Conservation (phyloP, 2,113 vertebrate genomes). For the Climacteris rufus region DNA sequence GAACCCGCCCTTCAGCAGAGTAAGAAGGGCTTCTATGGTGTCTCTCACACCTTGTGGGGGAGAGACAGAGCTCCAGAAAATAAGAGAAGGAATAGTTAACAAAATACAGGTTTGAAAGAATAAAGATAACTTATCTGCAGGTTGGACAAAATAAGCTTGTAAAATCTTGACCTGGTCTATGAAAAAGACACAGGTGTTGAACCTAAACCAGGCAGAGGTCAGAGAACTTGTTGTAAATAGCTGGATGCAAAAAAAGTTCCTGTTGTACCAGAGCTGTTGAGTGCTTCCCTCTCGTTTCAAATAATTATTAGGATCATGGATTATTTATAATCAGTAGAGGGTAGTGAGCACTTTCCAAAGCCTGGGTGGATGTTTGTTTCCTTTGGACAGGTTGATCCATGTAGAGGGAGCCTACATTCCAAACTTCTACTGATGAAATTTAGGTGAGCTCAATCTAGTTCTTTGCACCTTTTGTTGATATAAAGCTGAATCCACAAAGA, state of each 20-base stretch:
- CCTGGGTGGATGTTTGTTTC: accelerated
- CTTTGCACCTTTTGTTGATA: background rate
- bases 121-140: background rate
- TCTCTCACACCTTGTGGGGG: background rate
- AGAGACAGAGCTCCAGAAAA: background rate
- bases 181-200: background rate
- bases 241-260: background rate
- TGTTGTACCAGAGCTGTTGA: background rate
- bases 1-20: background rate
- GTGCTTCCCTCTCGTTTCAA: background rate
- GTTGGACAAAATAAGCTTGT: background rate
- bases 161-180: background rate
- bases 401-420: background rate
- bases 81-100: background rate
- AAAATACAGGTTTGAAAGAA: background rate
- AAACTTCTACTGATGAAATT: background rate
- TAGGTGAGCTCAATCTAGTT: background rate
- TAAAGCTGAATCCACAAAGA: background rate
- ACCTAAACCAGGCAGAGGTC: accelerated
- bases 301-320: background rate
- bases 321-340: background rate
- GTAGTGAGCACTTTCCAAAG: background rate
- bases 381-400: background rate
- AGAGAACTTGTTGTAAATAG: accelerated
- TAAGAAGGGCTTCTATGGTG: background rate